Evolutionary conservation across 2,888 invertebrate genomes (phyloP).

Genomic region (Leucoptera coffeella): DNA sequence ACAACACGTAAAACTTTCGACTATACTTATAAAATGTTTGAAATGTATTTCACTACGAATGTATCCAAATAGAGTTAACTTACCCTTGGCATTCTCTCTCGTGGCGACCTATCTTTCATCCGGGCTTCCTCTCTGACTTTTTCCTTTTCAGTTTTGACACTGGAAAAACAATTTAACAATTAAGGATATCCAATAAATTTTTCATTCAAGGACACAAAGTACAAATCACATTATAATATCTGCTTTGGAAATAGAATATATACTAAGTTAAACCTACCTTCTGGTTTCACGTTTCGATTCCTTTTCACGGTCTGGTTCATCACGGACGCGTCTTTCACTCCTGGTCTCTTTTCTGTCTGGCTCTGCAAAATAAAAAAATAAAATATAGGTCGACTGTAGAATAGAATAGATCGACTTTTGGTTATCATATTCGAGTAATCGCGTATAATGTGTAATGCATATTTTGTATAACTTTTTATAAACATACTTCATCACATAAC

Average conservation of each 20-base stretch:
- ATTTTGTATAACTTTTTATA: too few species aligned
- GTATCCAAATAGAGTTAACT: conserved; percentile 6
- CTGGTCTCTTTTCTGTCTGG: conserved; percentile 28
- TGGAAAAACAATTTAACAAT: not conserved
- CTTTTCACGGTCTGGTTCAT: conserved; percentile 34
- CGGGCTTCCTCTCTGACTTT: conserved; percentile 59
- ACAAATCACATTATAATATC: not conserved
- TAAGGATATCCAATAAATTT: not conserved
- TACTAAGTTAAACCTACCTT: conserved; percentile 29
- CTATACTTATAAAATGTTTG: too few species aligned
- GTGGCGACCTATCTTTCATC: conserved; percentile 49
- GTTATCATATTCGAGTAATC: too few species aligned
- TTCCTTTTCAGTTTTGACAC: not conserved
- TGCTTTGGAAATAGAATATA: too few species aligned
- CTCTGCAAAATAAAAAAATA: too few species aligned
- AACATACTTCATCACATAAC: too few species aligned
- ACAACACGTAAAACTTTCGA: too few species aligned
- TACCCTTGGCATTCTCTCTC: conserved; percentile 39
- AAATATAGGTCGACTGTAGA: too few species aligned
- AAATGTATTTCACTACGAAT: not conserved
- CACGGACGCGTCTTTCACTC: conserved; percentile 27
- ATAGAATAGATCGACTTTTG: too few species aligned
- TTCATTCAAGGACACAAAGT: not conserved
- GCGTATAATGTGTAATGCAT: too few species aligned
- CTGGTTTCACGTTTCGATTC: conserved; percentile 36